Conservation (phyloP, 2,113 vertebrate genomes). For the Oryzias celebensis region DNA sequence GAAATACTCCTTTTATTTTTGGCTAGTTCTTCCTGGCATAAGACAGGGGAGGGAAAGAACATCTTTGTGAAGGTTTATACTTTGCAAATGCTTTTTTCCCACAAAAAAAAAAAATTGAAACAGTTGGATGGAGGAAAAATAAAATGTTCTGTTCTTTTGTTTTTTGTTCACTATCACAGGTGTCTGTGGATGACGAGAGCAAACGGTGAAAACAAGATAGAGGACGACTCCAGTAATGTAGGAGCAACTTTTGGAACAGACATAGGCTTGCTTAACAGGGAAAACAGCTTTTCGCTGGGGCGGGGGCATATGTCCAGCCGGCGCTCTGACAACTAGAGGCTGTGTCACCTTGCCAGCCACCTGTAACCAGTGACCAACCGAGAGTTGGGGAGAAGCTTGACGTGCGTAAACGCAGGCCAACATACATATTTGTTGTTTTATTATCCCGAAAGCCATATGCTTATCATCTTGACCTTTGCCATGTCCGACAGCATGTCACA, state of each 20-base stretch:
- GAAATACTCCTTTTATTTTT: too few species aligned
- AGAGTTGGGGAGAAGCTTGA: slow-evolving; percentile 4
- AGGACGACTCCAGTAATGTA: slow-evolving; percentile 39
- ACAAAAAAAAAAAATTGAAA: not conserved
- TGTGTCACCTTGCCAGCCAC: slow-evolving; percentile 73
- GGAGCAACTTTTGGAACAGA: slow-evolving; percentile 50
- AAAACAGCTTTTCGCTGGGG: slow-evolving; percentile 65
- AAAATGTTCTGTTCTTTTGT: not conserved
- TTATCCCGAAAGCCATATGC: slow-evolving; percentile 69
- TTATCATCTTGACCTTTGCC: slow-evolving; percentile 65
- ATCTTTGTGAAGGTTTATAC: too few species aligned
- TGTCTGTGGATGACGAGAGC: slow-evolving; percentile 37
- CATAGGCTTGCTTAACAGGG: slow-evolving; percentile 60
- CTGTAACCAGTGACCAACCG: slow-evolving; percentile 58
- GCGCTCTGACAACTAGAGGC: slow-evolving; percentile 64
- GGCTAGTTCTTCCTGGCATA: too few species aligned
- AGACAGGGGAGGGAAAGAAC: too few species aligned
- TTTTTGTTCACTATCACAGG: slow-evolving; percentile 39
- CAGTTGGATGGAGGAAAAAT: not conserved
- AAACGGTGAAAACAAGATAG: slow-evolving; percentile 40
- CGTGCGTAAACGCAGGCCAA: slow-evolving; percentile 19
- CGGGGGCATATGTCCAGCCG: slow-evolving; percentile 60
- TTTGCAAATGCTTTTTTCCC: too few species aligned
- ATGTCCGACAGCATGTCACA: slow-evolving; percentile 60
- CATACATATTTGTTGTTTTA: slow-evolving; percentile 57